Evolutionary conservation across 64 coral and sea anemone species (phyloP), one percentile per base, ranked within the genome.

Genomic region (Actinia equina): DNA sequence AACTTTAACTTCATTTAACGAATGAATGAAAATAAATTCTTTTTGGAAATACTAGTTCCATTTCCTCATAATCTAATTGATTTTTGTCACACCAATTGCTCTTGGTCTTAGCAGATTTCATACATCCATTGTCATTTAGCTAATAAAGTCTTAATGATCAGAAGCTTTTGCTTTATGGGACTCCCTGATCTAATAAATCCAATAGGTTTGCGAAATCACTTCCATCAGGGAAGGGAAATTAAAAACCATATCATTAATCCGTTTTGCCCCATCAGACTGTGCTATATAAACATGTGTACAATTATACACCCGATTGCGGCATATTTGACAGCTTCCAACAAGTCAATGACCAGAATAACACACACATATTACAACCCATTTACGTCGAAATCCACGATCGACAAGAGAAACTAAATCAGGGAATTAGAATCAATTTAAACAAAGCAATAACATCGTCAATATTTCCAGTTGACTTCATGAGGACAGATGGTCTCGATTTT

Each of bases 181-280:
- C 18, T 81, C 41, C 78, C 78, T 81, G 78, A 81, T 81, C 42
- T 52, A 81, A 81, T 81, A 81, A 81, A 44, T 52, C 6, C 18
- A 81, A 81, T 52, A 81, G 20, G 18, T 81, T 81, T 57, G 7
- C 18, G 78, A 81, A 81, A 81, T 81, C 78, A 81, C 78, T 81
- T 52, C 49, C 44, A 81, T 81, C 20, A 52, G n/a, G 1, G 6
- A 52, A 3, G 78, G 78, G 49, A 81, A 46, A 81, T 81, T 81
- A n/a, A n/a, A 81, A 81, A 81, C 45, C 77, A 79, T 37, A 43
- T 79, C 77, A 46, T 79, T 43, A 6, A 44, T 79, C 49, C 19
- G 17, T 49, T 51, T 52, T 81, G 78, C 41, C 30, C 44, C n/a
- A n/a, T n/a, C 7, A 16, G 42, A 46, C 19, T 52, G 16, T 81